Percentiles rank a stretch among this genome's conserved stretches.
These are phyloP conservation scores for Trisateles emortualis DNA, from an alignment of 2,888 invertebrate species.

Conservation along the genomic window DNA sequence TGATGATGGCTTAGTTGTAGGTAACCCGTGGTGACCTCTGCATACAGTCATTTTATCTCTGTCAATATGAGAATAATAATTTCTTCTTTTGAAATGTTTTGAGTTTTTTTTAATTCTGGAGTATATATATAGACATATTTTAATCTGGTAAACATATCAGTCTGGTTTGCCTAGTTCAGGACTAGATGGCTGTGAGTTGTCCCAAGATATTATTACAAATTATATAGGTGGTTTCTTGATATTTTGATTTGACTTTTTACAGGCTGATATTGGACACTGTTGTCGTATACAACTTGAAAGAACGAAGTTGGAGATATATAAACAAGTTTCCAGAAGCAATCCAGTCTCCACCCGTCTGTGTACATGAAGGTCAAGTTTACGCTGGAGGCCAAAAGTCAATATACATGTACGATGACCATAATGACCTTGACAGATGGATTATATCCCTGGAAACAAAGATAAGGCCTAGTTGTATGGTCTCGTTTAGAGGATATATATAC, in stretches of 20 bases:
- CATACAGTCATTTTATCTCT: no score
- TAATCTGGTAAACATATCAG: no score
- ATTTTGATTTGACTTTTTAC: slow-evolving; percentile 46
- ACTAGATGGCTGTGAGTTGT: no score
- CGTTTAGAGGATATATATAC: slow-evolving; percentile 70
- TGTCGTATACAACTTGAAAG: slow-evolving; percentile 67
- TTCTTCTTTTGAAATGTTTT: neutral
- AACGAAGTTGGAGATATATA: slow-evolving; percentile 61
- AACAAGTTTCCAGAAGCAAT: slow-evolving; percentile 71
- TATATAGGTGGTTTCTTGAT: neutral
- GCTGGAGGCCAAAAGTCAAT: slow-evolving; percentile 67
- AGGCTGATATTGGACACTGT: slow-evolving; percentile 71
- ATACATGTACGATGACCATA: slow-evolving; percentile 64
- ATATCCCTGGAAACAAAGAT: slow-evolving; percentile 57
- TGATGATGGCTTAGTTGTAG: no score
- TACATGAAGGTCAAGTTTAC: slow-evolving; percentile 64
- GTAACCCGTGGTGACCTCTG: no score
- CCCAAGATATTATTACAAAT: slow-evolving; percentile 1
- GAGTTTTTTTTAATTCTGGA: no score
- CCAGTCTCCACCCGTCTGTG: slow-evolving; percentile 73
- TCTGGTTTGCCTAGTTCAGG: no score
- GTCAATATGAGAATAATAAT: no score
- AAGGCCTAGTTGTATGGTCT: slow-evolving; percentile 61
- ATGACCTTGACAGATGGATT: slow-evolving; percentile 59
- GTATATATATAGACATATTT: no score